Evolutionary conservation across 2,113 vertebrate genomes (phyloP).

Genomic region (Steatornis caripensis): DNA sequence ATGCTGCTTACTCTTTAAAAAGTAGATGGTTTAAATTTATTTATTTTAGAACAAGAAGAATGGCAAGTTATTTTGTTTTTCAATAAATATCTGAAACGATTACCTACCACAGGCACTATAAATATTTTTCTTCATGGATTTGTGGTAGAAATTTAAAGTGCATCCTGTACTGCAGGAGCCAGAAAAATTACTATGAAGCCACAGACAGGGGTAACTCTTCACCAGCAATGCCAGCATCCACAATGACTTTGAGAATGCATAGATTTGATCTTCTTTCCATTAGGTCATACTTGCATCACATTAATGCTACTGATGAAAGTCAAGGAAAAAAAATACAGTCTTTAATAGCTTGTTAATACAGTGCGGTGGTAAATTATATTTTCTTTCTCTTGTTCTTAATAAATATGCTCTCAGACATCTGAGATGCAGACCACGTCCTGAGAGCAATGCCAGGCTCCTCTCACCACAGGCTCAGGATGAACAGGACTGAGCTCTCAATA

Average conservation of each 20-base stretch:
- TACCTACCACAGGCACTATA: not conserved
- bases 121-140: slow-evolving; percentile 49
- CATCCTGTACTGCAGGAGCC: not conserved
- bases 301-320: not conserved
- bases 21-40: not conserved
- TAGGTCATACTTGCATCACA: not conserved
- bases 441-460: not conserved
- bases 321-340: not conserved
- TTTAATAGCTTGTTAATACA: not conserved
- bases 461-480: not conserved
- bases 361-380: not conserved
- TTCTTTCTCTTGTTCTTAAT: not conserved
- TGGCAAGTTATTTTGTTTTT: not conserved
- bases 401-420: not conserved
- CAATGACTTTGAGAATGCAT: not conserved
- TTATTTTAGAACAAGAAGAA: slow-evolving; percentile 16
- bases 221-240: not conserved
- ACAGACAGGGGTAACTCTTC: slow-evolving; percentile 4
- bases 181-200: not conserved
- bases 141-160: slow-evolving; percentile 29
- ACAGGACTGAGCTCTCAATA: not conserved
- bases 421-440: not conserved
- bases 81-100: slow-evolving; percentile 30
- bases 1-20: not conserved
- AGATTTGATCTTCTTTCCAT: not conserved